These are phyloP conservation scores for Sphinx pinastri DNA, from an alignment of 2,888 invertebrate species.

Conservation along the genomic window DNA sequence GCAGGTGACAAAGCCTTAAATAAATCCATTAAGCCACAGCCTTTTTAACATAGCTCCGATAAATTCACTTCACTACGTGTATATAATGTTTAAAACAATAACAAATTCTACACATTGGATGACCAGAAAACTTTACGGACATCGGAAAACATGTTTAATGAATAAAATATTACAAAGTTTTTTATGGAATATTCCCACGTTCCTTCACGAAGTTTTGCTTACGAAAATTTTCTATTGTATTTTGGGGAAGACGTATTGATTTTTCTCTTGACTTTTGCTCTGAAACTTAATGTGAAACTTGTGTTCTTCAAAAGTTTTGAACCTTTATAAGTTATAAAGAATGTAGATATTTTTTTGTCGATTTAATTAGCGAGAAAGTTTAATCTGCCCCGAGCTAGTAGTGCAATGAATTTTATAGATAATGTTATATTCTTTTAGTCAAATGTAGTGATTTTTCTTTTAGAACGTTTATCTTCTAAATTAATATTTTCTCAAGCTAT, in stretches of 20 bases:
- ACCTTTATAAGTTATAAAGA: background rate
- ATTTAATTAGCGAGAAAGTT: background rate
- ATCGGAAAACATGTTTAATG: background rate
- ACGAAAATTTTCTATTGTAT: background rate
- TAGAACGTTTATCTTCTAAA: background rate
- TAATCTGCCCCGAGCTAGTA: background rate
- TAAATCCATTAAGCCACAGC: background rate
- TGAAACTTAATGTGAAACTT: background rate
- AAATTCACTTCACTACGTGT: no score
- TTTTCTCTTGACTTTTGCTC: background rate
- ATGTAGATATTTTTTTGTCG: background rate
- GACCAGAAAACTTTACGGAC: background rate
- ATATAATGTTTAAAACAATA: background rate
- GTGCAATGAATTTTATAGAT: background rate
- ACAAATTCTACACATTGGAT: background rate
- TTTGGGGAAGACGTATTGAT: conserved; percentile 7
- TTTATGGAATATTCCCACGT: conserved; percentile 1
- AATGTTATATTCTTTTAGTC: background rate
- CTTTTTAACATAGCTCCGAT: background rate
- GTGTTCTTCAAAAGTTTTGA: background rate
- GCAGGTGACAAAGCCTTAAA: background rate
- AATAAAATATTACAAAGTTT: conserved; percentile 2
- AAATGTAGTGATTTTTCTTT: background rate
- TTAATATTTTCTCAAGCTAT: background rate
- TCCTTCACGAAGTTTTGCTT: background rate